These are phyloP conservation scores for Ancistrus triradiatus DNA, from an alignment of 2,113 vertebrate genomes.

Conservation along the genomic window DNA sequence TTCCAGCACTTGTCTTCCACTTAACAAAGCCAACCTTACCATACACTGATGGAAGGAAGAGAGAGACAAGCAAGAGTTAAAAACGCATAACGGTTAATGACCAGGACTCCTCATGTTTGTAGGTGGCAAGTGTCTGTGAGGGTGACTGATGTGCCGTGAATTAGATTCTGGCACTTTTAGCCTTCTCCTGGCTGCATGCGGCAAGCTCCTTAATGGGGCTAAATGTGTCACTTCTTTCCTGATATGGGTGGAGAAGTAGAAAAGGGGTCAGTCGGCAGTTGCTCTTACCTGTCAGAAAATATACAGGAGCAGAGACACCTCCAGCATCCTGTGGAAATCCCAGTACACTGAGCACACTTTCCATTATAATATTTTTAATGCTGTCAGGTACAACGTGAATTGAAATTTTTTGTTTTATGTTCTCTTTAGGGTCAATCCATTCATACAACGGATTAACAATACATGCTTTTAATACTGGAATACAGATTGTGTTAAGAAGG, in stretches of 20 bases:
- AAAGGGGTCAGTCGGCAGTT: constrained; percentile 2
- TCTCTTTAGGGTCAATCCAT: neutral
- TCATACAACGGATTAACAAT: neutral
- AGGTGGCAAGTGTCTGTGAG: constrained; percentile 3
- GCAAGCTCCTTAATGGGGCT: constrained; percentile 6
- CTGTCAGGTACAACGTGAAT: neutral
- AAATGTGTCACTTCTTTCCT: constrained; percentile 1
- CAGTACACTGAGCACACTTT: no score
- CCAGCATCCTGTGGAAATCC: neutral
- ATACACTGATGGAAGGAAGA: no score
- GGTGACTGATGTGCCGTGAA: constrained; percentile 20
- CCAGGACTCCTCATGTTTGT: constrained; percentile 4
- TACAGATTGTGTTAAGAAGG: no score
- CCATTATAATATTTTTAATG: constrained; percentile 1
- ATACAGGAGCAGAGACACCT: neutral
- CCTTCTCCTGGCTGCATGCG: neutral
- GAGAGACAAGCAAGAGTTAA: neutral
- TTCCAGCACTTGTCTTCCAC: no score
- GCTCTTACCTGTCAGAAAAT: constrained; percentile 7
- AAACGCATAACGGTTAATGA: constrained; percentile 7
- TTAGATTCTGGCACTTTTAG: constrained; percentile 12
- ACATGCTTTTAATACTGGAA: no score
- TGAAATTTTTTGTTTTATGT: neutral
- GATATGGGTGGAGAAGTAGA: neutral
- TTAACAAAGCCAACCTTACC: no score